These are phyloP conservation scores for Drosophila parthenogenetica DNA, from an alignment of 2,888 invertebrate species.

Conservation along the genomic window DNA sequence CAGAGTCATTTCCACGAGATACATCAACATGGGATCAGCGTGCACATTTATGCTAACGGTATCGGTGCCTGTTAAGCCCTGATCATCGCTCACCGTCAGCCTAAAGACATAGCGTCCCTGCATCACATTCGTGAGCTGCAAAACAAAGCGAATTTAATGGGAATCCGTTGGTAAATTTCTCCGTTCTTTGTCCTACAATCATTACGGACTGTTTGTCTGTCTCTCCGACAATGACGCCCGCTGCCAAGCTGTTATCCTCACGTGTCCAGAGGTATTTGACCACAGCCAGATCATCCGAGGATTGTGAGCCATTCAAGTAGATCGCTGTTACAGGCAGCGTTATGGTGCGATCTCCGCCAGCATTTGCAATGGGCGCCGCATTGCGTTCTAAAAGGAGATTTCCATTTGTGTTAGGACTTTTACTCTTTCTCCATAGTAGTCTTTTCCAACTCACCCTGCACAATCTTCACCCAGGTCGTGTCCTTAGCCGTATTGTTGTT, in stretches of 20 bases:
- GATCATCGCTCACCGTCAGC: conserved; percentile 95
- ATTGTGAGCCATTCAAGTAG: conserved; percentile 92
- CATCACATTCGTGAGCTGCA: conserved; percentile 92
- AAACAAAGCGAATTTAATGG: background rate
- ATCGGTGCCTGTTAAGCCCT: conserved; percentile 93
- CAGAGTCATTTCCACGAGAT: conserved; percentile 92
- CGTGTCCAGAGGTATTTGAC: conserved; percentile 94
- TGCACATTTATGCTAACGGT: conserved; percentile 94
- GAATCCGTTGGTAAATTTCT: no score
- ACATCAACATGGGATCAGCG: conserved; percentile 89
- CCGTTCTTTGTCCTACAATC: conserved; percentile 86
- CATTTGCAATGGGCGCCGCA: conserved; percentile 94
- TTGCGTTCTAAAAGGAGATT: conserved; percentile 89
- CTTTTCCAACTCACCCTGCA: conserved; percentile 89
- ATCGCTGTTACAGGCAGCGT: conserved; percentile 91
- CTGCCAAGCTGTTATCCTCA: conserved; percentile 91
- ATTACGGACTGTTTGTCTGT: conserved; percentile 92
- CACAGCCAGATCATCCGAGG: conserved; percentile 94
- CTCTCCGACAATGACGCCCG: conserved; percentile 91
- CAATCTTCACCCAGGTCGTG: conserved; percentile 90
- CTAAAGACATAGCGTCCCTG: conserved; percentile 95
- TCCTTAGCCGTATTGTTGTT: conserved; percentile 92
- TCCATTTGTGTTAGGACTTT: no score
- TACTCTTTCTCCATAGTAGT: no score
- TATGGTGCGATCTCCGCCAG: conserved; percentile 93